A percentile compares a stretch with the other conserved stretches of the same genome.
These are phyloP conservation scores for Volucella bombylans DNA, from an alignment of 2,888 invertebrate genomes.

Conservation along the genomic window DNA sequence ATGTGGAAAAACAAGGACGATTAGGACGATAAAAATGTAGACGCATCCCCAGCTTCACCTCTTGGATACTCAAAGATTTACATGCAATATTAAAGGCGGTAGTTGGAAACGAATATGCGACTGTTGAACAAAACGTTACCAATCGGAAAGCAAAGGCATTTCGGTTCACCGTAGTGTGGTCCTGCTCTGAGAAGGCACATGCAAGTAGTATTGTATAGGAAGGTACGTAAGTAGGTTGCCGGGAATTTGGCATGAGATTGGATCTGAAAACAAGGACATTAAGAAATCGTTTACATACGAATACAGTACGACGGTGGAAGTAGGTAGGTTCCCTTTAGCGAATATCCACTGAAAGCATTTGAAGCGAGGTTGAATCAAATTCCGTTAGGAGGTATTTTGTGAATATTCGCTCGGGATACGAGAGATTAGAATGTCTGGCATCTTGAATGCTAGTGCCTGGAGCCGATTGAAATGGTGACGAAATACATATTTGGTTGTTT, in stretches of 20 bases:
- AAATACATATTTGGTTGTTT: not conserved
- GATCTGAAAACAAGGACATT: constrained; percentile 37
- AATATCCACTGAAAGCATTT: constrained; percentile 21
- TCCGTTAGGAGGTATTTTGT: constrained; percentile 19
- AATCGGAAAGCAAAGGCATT: constrained; percentile 36
- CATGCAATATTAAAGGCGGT: constrained; percentile 27
- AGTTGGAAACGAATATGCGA: constrained; percentile 23
- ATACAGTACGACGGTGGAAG: too few relatives aligned
- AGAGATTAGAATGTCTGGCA: constrained; percentile 51
- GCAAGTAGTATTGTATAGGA: not conserved
- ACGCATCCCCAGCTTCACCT: not conserved
- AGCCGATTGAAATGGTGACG: constrained; percentile 23
- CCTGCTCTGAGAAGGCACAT: not conserved
- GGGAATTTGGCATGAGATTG: not conserved
- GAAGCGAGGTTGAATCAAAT: not conserved
- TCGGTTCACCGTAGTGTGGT: constrained; percentile 4
- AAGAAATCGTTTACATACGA: constrained; percentile 24
- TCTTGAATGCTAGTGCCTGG: constrained; percentile 14
- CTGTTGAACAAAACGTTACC: not conserved
- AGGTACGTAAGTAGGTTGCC: too few relatives aligned
- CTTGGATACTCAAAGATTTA: not conserved
- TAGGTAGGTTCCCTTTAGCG: constrained; percentile 10
- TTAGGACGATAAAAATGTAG: constrained; percentile 30
- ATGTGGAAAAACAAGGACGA: constrained; percentile 49
- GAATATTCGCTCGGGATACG: constrained; percentile 37